Evolutionary conservation across 1,140 invertebrate genomes (phyloP).

Genomic region (Ceratoteleas bidentatus): DNA sequence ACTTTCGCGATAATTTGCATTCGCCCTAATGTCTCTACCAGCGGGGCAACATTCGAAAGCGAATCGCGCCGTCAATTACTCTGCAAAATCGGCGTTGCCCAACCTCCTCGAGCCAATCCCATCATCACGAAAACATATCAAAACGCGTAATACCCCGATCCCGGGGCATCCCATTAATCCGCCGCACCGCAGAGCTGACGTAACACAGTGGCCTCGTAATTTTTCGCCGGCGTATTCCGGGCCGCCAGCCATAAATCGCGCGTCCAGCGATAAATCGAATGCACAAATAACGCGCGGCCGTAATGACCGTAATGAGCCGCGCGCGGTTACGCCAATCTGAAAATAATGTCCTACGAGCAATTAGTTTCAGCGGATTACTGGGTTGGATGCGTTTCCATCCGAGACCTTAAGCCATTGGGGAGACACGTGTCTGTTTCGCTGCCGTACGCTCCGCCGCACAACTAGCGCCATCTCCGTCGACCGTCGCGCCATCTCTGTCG

Average conservation of each 20-base stretch:
- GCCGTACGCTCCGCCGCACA: constrained; percentile 23
- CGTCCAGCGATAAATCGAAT: constrained; percentile 65
- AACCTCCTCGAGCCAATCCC: constrained; percentile 30
- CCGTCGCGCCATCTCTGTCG: neutral
- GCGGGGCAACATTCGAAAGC: neutral
- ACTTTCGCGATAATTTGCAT: constrained; percentile 4
- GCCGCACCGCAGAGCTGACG: constrained; percentile 42
- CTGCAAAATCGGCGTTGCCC: constrained; percentile 34
- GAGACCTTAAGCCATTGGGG: constrained; percentile 61
- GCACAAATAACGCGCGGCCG: constrained; percentile 61
- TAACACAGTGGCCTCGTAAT: constrained; percentile 40
- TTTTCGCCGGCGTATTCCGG: constrained; percentile 30
- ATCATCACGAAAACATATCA: constrained; percentile 39
- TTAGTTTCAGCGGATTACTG: constrained; percentile 65
- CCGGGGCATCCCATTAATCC: constrained; percentile 39
- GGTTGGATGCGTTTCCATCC: constrained; percentile 49
- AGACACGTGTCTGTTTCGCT: constrained; percentile 60
- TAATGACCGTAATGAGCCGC: constrained; percentile 62
- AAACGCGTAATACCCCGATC: constrained; percentile 34
- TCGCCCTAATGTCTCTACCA: neutral
- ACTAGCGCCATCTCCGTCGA: constrained; percentile 1
- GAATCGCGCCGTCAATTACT: constrained; percentile 22
- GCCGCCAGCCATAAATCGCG: constrained; percentile 49
- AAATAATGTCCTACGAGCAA: constrained; percentile 68
- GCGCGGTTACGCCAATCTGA: constrained; percentile 60